Percentiles rank a stretch among this genome's conserved stretches.
Evolutionary conservation across 2,797 vertebrate genomes (phyloP).

Genomic region (Crenichthys baileyi): DNA sequence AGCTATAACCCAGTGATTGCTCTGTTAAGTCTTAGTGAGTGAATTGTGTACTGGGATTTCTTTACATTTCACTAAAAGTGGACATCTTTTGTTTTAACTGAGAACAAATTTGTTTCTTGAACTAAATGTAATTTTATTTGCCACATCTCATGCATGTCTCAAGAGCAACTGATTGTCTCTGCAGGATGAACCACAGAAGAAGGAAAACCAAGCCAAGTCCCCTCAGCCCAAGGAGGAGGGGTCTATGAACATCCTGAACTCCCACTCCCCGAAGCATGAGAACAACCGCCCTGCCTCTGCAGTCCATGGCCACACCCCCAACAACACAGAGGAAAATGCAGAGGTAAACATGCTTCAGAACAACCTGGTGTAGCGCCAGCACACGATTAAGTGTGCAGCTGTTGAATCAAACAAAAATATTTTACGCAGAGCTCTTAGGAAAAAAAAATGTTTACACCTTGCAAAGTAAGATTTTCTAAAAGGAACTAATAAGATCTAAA

Average conservation of each 20-base stretch:
- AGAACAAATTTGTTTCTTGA: background rate
- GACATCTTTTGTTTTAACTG: background rate
- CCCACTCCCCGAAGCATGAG: slow-evolving; percentile 88
- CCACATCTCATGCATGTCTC: slow-evolving; percentile 4
- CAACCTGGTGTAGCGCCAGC: slow-evolving; percentile 86
- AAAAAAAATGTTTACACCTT: slow-evolving; percentile 51
- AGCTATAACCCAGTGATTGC: background rate
- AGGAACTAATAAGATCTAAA: slow-evolving; percentile 43
- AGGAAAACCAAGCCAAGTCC: slow-evolving; percentile 88
- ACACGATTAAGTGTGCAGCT: slow-evolving; percentile 24
- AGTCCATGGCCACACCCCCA: slow-evolving; percentile 54
- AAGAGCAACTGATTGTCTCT: slow-evolving; percentile 45
- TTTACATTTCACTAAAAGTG: background rate
- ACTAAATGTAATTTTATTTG: background rate
- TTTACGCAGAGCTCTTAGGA: slow-evolving; percentile 13
- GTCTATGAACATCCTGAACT: slow-evolving; percentile 91
- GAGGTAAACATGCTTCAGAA: slow-evolving; percentile 93
- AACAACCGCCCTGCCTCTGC: slow-evolving; percentile 82
- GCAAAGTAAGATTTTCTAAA: slow-evolving; percentile 43
- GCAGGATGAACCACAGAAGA: slow-evolving; percentile 88
- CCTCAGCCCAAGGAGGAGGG: slow-evolving; percentile 88
- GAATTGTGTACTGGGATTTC: background rate
- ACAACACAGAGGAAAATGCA: slow-evolving; percentile 72
- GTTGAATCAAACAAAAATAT: slow-evolving; percentile 46
- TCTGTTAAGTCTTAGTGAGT: background rate